phyloP scores from a whole-genome alignment of 2,888 invertebrate genomes.

The Crematogaster levior region DNA sequence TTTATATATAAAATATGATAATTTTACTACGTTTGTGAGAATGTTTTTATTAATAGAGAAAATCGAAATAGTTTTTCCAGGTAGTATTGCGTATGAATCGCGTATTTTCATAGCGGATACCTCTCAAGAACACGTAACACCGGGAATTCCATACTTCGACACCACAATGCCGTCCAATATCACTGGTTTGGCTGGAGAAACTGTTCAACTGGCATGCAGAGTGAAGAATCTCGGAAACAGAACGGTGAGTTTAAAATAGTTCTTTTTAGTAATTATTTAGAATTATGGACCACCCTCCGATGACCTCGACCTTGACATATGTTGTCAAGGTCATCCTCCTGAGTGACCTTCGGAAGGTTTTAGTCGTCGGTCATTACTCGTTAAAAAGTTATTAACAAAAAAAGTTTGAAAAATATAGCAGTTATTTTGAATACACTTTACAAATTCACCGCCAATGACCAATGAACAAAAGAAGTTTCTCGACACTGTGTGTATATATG shows the following conservation, averaged over 20 bases:
- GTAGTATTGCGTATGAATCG: conserved; percentile 67
- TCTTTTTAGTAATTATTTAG: no score
- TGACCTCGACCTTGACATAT: no score
- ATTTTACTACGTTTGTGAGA: neutral
- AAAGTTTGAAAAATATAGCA: no score
- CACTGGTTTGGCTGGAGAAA: conserved; percentile 94
- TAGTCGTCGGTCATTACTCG: no score
- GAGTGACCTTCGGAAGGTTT: no score
- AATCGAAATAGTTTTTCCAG: conserved; percentile 53
- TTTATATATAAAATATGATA: neutral
- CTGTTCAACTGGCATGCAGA: conserved; percentile 92
- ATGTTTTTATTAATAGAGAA: neutral
- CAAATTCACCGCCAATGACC: no score
- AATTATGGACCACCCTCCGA: no score
- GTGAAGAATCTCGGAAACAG: conserved; percentile 95
- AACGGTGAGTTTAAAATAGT: conserved; percentile 89
- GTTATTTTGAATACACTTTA: no score
- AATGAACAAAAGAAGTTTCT: no score
- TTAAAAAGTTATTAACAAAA: no score
- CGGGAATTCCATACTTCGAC: conserved; percentile 92
- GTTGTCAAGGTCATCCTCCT: no score
- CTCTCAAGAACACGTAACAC: conserved; percentile 90
- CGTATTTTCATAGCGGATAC: conserved; percentile 88
- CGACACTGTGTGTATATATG: no score
- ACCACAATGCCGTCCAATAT: conserved; percentile 92